These are phyloP conservation scores for Anguilla japonica DNA, from an alignment of 2,113 vertebrate species.

Conservation along the genomic window DNA sequence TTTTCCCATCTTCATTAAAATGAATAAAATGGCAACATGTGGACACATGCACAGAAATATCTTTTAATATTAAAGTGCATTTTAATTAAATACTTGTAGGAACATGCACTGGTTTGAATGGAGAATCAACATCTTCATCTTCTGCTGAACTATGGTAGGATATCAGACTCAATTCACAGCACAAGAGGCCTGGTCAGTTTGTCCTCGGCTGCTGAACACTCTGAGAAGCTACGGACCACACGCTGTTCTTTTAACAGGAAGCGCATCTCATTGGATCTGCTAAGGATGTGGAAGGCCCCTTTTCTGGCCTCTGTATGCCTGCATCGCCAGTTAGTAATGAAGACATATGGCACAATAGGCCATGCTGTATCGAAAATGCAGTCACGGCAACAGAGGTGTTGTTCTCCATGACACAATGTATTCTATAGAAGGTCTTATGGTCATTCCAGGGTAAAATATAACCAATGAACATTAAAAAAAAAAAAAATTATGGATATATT, in stretches of 20 bases:
- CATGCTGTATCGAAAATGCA: not conserved
- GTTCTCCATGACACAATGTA: not conserved
- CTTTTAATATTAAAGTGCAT: not conserved
- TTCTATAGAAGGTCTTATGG: not conserved
- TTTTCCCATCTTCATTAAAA: too few species aligned
- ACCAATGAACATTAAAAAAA: not conserved
- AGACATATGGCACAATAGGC: not conserved
- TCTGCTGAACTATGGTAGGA: not conserved
- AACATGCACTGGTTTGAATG: not conserved
- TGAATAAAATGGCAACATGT: too few species aligned
- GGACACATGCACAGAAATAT: too few species aligned
- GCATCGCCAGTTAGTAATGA: not conserved
- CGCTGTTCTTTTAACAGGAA: not conserved
- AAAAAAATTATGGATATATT: too few species aligned
- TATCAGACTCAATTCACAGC: not conserved
- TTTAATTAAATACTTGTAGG: not conserved
- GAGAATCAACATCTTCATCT: not conserved
- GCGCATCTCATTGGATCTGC: not conserved
- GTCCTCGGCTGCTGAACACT: not conserved
- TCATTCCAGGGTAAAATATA: not conserved
- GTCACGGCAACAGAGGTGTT: not conserved
- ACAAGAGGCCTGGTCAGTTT: not conserved
- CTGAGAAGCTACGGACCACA: not conserved
- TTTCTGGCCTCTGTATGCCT: too few species aligned
- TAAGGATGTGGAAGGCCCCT: not conserved